Percentiles rank a stretch among this genome's conserved stretches.
Conservation (phyloP, 2,113 vertebrate genomes). For the Fulica atra region DNA sequence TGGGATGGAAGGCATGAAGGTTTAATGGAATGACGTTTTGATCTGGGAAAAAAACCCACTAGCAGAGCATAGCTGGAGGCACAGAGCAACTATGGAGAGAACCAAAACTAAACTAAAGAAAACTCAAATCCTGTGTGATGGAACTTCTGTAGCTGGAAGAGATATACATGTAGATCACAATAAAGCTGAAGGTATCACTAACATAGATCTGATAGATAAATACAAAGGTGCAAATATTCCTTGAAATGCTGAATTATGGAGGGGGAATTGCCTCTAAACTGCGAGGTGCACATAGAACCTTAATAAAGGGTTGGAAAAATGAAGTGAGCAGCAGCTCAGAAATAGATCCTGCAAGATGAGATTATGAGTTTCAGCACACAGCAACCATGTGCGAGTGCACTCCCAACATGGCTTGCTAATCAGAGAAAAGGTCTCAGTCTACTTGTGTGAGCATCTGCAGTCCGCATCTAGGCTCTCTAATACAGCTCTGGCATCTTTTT, state of each 20-base stretch:
- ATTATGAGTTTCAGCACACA: background rate
- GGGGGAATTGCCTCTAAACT: background rate
- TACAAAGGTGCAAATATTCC: background rate
- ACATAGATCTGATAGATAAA: background rate
- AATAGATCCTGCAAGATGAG: background rate
- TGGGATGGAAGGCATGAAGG: conserved; percentile 49
- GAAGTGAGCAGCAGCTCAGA: background rate
- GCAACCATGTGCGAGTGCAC: background rate
- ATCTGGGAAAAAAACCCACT: conserved; percentile 12
- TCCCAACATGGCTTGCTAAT: background rate
- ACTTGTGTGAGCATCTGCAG: background rate
- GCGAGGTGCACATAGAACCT: background rate
- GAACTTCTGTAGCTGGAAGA: background rate
- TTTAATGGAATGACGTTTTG: conserved; percentile 57
- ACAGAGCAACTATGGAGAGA: background rate
- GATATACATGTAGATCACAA: background rate
- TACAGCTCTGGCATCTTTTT: background rate
- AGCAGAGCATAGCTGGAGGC: conserved; percentile 32
- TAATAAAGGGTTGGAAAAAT: background rate
- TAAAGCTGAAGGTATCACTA: background rate
- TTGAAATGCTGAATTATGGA: background rate
- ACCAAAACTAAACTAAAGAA: background rate
- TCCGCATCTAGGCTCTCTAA: background rate
- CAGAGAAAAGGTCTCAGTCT: background rate
- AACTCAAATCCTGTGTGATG: background rate